Evolutionary conservation across 2,113 vertebrate genomes (phyloP).

Genomic region (Myotis davidii): DNA sequence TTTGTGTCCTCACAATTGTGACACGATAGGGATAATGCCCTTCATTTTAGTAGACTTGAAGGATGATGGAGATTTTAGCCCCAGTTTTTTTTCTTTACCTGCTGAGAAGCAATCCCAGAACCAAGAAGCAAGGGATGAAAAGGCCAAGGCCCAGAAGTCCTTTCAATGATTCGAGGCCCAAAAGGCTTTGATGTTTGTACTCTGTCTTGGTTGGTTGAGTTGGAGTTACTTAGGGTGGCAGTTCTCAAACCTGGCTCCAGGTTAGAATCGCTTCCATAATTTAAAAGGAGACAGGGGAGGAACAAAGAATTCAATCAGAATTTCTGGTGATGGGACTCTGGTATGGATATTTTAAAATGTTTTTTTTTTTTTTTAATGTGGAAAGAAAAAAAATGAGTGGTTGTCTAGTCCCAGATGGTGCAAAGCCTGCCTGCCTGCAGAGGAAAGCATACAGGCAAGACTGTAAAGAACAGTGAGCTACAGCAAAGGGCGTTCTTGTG

Average conservation of each 20-base stretch:
- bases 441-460: neutral
- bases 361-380: neutral
- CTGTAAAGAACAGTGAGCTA: neutral
- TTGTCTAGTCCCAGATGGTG: neutral
- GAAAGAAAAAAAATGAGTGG: neutral
- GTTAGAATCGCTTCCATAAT: neutral
- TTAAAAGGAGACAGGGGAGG: neutral
- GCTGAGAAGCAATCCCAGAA: neutral
- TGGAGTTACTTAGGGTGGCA: neutral
- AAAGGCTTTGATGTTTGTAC: neutral
- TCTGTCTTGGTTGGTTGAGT: neutral
- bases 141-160: neutral
- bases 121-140: neutral
- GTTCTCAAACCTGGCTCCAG: neutral
- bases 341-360: neutral
- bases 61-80: neutral
- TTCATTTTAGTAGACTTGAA: neutral
- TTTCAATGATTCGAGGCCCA: neutral
- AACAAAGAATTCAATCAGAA: neutral
- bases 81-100: neutral
- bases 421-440: neutral
- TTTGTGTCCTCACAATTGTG: neutral
- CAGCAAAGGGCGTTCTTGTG: neutral
- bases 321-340: neutral
- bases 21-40: neutral